These are phyloP conservation scores for Drosophila fulvimacula DNA, from an alignment of 2,888 invertebrate species.

Conservation along the genomic window DNA sequence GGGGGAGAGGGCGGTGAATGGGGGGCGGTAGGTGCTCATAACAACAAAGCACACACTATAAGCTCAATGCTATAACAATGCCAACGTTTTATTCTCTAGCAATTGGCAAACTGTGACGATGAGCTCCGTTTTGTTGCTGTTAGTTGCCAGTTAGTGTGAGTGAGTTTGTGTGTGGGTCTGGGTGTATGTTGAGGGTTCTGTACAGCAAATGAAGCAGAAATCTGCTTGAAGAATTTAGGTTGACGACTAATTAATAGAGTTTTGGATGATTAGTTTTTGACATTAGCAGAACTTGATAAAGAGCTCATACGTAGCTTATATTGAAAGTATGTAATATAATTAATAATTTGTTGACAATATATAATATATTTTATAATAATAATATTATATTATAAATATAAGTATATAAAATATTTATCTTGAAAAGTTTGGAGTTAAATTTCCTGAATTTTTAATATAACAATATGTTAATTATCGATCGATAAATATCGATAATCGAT, in stretches of 20 bases:
- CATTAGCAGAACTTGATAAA: too few species aligned
- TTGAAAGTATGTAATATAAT: too few species aligned
- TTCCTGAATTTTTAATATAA: too few species aligned
- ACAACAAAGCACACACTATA: conserved; percentile 52
- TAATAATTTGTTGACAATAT: too few species aligned
- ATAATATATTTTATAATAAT: too few species aligned
- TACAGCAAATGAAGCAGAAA: background rate
- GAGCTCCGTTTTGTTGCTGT: conserved; percentile 18
- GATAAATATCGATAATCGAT: too few species aligned
- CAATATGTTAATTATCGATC: too few species aligned
- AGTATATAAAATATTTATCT: too few species aligned
- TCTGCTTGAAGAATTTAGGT: background rate
- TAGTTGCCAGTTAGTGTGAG: background rate
- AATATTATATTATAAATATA: too few species aligned
- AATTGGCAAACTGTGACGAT: conserved; percentile 39
- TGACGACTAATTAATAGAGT: background rate
- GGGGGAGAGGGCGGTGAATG: background rate
- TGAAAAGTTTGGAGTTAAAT: too few species aligned
- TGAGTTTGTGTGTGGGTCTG: background rate
- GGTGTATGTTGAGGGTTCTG: background rate
- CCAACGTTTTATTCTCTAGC: conserved; percentile 31
- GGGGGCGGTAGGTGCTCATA: conserved; percentile 34
- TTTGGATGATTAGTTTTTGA: background rate
- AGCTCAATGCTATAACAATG: conserved; percentile 44
- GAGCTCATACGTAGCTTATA: too few species aligned